Base-by-base conservation (phyloP, 2,888 invertebrate species). In the Drosophila parthenogenetica region DNA sequence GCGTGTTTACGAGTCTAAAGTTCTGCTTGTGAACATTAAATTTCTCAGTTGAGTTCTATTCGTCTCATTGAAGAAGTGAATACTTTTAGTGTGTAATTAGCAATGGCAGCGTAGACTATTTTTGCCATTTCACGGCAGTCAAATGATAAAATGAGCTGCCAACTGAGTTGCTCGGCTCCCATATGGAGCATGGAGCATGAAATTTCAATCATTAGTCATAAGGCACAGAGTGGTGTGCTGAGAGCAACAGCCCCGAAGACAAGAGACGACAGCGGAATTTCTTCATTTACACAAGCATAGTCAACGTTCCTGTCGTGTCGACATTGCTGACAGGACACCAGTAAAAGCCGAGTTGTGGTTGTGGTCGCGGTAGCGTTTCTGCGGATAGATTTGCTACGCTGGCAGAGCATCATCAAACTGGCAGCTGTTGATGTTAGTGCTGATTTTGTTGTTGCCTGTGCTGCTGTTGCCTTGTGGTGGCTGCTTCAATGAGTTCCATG, bases 151-250 rank as follows among this genome's bases (percentile, higher is more conserved):
- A 86, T 83, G 69, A 86, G 70, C 69, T 69, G 69, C 37, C 48
- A 79, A 60, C 49, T 62, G 59, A 43, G 40, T 60, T 29, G 59
- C 25, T n/a, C 14, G 46, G 46, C 55, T 73, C 63, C 79, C 82
- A 82, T 73, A 70, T 80, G 80, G 78, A 77, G 73, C 75, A 50
- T 71, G 55, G 78, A 76, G 73, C 75, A 50, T 71, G 57, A 73
- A 75, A 76, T 80, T 87, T 81, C 81, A 77, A 86, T 89, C 89
- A 89, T 90, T 89, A 78, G 73, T 78, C 87, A 90, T 78, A 81
- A 73, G 69, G 50, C 19, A 37, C 29, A 19, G 61, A 60, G 42
- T 45, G 48, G 45, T 54, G 60, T 54, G 67, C 55, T 49, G 35
- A 45, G 48, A 58, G 65, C 69, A 79, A 75, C 81, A 80, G 65